phyloP scores from a whole-genome alignment of 2,113 vertebrate genomes.

The Lucifuga dentata region DNA sequence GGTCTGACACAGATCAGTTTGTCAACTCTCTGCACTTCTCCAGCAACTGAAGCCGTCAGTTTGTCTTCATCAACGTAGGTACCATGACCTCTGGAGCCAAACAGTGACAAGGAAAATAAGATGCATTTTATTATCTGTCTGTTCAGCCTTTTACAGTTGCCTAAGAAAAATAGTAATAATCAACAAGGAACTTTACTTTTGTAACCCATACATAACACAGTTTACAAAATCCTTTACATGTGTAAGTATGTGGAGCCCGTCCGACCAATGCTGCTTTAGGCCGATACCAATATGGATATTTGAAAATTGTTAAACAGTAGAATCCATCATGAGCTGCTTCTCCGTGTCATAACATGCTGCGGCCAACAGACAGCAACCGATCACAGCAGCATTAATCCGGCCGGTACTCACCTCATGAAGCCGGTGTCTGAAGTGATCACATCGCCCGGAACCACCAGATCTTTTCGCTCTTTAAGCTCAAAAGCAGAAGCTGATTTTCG shows the following conservation, averaged over 20 bases:
- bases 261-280: too few relatives aligned
- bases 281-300: too few relatives aligned
- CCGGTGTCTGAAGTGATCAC: slow-evolving; percentile 94
- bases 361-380: too few relatives aligned
- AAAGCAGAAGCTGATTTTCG: slow-evolving; percentile 66
- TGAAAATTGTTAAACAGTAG: background rate
- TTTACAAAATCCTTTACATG: too few relatives aligned
- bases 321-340: background rate
- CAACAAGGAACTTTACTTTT: too few relatives aligned
- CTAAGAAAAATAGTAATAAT: too few relatives aligned
- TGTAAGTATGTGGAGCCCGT: too few relatives aligned
- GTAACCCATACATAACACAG: too few relatives aligned
- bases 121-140: too few relatives aligned
- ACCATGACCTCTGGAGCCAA: slow-evolving; percentile 89
- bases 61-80: slow-evolving; percentile 97
- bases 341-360: background rate
- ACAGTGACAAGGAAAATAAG: background rate
- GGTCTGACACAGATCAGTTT: slow-evolving; percentile 95
- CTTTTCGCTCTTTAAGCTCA: slow-evolving; percentile 70
- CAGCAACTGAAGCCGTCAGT: slow-evolving; percentile 94
- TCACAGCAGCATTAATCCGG: background rate
- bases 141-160: too few relatives aligned
- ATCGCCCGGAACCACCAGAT: slow-evolving; percentile 93
- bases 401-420: slow-evolving; percentile 90
- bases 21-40: slow-evolving; percentile 94